phyloP scores from a whole-genome alignment of 2,888 invertebrate genomes.

The Rhingia campestris region DNA sequence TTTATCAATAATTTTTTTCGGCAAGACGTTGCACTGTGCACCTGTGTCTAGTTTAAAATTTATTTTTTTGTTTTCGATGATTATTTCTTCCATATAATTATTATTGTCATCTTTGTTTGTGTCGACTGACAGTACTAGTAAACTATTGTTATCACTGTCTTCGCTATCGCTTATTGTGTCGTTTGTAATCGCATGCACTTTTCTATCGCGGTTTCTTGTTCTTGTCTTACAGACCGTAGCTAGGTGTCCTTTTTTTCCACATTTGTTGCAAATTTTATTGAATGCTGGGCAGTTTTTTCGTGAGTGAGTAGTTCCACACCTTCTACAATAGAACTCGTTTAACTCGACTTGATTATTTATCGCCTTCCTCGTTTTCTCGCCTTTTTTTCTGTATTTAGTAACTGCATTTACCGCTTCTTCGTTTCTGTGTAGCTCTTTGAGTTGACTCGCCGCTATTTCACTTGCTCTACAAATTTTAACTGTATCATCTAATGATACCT shows the following conservation, averaged over 20 bases:
- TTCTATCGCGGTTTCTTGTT: constrained; percentile 30
- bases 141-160: constrained; percentile 58
- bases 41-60: constrained; percentile 65
- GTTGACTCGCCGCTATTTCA: constrained; percentile 64
- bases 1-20: too few relatives aligned
- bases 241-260: constrained; percentile 47
- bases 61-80: constrained; percentile 61
- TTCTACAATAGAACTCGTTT: constrained; percentile 42
- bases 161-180: constrained; percentile 16
- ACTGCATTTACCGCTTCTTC: constrained; percentile 30
- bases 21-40: constrained; percentile 63
- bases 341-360: too few relatives aligned
- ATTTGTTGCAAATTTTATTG: constrained; percentile 59
- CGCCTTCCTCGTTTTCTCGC: constrained; percentile 10
- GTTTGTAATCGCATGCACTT: constrained; percentile 51
- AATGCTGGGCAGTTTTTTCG: constrained; percentile 54
- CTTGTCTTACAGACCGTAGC: too few relatives aligned
- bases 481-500: constrained; percentile 55
- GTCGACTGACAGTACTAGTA: constrained; percentile 53
- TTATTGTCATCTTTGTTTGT: constrained; percentile 63
- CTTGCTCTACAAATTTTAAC: constrained; percentile 64
- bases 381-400: constrained; percentile 16
- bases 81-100: constrained; percentile 65
- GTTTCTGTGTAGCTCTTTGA: constrained; percentile 33
- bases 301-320: constrained; percentile 54